Evolutionary conservation across 2,888 invertebrate species (phyloP).

Genomic region (Lottia scabra): DNA sequence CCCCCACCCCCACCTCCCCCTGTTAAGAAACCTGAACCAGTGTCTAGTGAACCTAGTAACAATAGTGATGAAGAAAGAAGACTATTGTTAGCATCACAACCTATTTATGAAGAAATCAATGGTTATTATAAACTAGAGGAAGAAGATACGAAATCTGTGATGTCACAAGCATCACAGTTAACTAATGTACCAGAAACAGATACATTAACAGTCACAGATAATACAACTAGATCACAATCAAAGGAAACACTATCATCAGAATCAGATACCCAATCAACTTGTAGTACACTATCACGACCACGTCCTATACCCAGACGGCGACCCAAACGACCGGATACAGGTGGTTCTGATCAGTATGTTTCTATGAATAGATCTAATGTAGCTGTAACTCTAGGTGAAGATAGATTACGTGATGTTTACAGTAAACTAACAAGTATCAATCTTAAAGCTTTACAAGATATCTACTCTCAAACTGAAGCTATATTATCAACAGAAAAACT

Average conservation of each 20-base stretch:
- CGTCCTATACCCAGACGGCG: conserved; percentile 52
- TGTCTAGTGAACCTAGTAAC: conserved; percentile 8
- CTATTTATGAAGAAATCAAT: conserved; percentile 62
- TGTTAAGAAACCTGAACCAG: not conserved
- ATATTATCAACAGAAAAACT: conserved; percentile 49
- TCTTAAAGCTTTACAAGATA: conserved; percentile 52
- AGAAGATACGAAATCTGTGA: conserved; percentile 1
- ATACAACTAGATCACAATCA: conserved; percentile 31
- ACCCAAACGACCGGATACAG: conserved; percentile 44
- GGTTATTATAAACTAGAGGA: conserved; percentile 28
- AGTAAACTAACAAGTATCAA: conserved; percentile 51
- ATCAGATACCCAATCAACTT: conserved; percentile 45
- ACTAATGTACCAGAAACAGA: conserved; percentile 18
- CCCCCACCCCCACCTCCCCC: not conserved
- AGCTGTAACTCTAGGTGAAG: conserved; percentile 50
- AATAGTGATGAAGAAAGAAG: conserved; percentile 46
- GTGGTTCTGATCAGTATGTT: conserved; percentile 57
- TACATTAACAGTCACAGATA: conserved; percentile 27
- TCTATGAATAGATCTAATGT: conserved; percentile 59
- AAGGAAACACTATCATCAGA: conserved; percentile 33
- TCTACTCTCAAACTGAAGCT: conserved; percentile 55
- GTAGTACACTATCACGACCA: conserved; percentile 50
- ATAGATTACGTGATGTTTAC: conserved; percentile 50
- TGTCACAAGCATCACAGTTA: conserved; percentile 12
- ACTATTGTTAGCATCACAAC: conserved; percentile 51